Base-by-base conservation (phyloP, 1,140 invertebrate species). In the Triops longicaudatus region DNA sequence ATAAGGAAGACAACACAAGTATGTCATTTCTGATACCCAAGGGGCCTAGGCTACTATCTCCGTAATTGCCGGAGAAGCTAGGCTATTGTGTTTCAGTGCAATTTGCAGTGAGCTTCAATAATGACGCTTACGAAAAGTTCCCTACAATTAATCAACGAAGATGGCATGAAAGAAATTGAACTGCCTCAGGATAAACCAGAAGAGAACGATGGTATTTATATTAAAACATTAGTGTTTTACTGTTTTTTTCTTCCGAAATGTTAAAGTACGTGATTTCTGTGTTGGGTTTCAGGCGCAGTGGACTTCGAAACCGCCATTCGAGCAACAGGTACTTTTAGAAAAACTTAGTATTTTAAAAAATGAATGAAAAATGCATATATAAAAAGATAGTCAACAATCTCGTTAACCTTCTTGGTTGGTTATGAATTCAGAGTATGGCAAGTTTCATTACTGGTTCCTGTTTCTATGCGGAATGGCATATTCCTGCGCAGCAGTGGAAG, bases 401-500 rank as follows among this genome's bases (percentile, higher is more conserved):
- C 3, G 50, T 63, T 63, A 22, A 63, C 22, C 3, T 22, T 63
- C 50, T 50, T 6, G 12, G 14, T 17, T 9, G 17, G 50, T 44
- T 26, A 26, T 76, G 17, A 76, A 83, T 83, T 77, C 86, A 90
- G 94, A 93, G 81, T 96, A 95, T 91, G 95, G 95, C 81, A 91
- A 91, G 84, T 97, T 97, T 85, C 95, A 97, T 83, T 94, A 93
- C 83, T 87, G 93, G 81, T 87, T 96, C 82, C 86, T 98, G 85
- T 88, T 91, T 82, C 89, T 95, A 82, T 95, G 94, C 86, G 95
- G 95, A 77, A 91, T 95, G 85, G 94, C 96, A 81, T 94, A 94
- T 85, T 95, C 94, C 72, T 95, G 93, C 83, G 94, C 97, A 87
- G 94, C 96, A 86, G 95, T 97, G 89, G 95, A 97, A 85, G 91